Base-by-base conservation (phyloP, 2,888 invertebrate genomes). In the Siphonodentalium dalli region DNA sequence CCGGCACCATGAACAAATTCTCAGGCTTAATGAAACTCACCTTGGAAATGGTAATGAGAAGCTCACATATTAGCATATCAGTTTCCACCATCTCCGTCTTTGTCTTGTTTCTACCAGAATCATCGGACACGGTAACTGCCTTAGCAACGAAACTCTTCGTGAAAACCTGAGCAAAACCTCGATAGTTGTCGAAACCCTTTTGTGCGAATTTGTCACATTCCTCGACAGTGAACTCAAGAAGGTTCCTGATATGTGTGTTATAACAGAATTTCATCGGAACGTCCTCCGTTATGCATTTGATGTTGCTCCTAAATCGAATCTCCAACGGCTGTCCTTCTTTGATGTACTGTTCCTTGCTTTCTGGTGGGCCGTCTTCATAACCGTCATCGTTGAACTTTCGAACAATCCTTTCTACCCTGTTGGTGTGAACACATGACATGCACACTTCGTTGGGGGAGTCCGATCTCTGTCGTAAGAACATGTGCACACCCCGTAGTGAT, bases 121-220 rank as follows among this genome's bases (percentile, higher is more conserved):
- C 64, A 9, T 63, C 62, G 9, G 57, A 49, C 3, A 44, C 43
- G 6, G 49, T 51, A 0, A 57, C 40, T 7, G 57, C 52, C 24
- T 45, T 51, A 6, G 66, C 61, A 11, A 71, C 65, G 18, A 65
- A 20, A 13, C 60, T 64, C 31, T 60, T 59, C 2, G 72, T 72
- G 51, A 56, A 74, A n/a, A 77, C 23, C 63, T 77, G 76, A 15
- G 64, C 68, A 47, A 79, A 78, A 6, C 79, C 79, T 31, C 77
- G 51, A 58, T 72, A 79, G 31, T 69, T 68, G 43, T 67, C 64
- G 28, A 78, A 63, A 21, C 72, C 65, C 47, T 75, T 77, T 60
- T 79, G 79, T 1, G 78, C 77, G 58, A 71, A 79, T 31, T 58
- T 61, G 44, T 79, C 77, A 2, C 70, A 59, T 53, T 75, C 75